phyloP scores from a whole-genome alignment of 2,797 vertebrate species.

The Mustela erminea region DNA sequence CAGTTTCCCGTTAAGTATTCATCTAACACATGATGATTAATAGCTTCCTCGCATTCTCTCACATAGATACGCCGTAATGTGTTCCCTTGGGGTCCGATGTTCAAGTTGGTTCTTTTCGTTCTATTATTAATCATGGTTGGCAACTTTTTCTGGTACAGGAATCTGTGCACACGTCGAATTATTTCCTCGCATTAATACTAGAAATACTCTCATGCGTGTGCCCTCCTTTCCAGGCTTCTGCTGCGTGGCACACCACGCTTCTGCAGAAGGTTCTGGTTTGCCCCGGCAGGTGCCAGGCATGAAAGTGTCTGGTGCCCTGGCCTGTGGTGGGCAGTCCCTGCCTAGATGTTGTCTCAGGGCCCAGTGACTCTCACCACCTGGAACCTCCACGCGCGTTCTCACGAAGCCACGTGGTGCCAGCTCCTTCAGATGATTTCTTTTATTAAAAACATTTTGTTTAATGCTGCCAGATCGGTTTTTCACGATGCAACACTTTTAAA shows the following conservation, averaged over 20 bases:
- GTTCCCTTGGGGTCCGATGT: background rate
- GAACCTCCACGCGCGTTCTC: background rate
- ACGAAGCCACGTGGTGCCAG: background rate
- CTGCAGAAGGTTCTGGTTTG: background rate
- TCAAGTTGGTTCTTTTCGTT: background rate
- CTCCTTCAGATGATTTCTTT: conserved; percentile 2
- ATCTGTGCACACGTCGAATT: background rate
- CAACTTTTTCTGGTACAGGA: background rate
- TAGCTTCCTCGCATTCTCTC: background rate
- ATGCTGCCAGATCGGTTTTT: background rate
- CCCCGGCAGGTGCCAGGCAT: accelerated
- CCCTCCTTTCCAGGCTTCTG: background rate
- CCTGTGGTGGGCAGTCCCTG: accelerated
- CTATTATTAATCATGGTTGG: background rate
- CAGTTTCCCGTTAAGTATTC: conserved; percentile 4
- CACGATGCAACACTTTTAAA: background rate
- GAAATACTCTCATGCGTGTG: accelerated
- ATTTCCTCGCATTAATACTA: background rate
- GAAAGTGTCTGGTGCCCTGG: background rate
- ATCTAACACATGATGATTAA: background rate
- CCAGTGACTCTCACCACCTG: background rate
- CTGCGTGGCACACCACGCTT: too few species aligned
- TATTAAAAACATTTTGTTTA: background rate
- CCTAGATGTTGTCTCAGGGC: accelerated
- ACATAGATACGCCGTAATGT: background rate